These are phyloP conservation scores for Collichthys lucidus DNA, from an alignment of 2,113 vertebrate species.

Conservation along the genomic window DNA sequence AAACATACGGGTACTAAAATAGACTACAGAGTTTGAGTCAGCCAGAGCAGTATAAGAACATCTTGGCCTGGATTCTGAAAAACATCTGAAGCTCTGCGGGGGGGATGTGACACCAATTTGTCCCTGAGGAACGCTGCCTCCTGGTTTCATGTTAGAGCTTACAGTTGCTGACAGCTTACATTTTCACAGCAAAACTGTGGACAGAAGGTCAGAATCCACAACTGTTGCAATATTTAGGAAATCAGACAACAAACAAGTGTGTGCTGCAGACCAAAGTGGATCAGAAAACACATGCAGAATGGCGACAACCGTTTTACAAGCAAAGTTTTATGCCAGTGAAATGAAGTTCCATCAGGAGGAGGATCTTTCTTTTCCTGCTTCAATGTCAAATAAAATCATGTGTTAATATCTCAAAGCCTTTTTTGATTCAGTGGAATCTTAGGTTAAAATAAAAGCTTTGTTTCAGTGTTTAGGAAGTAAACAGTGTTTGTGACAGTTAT, in stretches of 20 bases:
- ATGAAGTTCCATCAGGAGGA: too few relatives aligned
- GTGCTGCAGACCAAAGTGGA: neutral
- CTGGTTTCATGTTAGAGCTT: slow-evolving; percentile 7
- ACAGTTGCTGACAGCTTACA: neutral
- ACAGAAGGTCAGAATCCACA: neutral
- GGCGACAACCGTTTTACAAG: neutral
- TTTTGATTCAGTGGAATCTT: too few relatives aligned
- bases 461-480: neutral
- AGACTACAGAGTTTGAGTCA: neutral
- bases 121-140: neutral
- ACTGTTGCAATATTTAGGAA: neutral
- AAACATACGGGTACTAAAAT: neutral
- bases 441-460: neutral
- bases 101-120: slow-evolving; percentile 12
- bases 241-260: neutral
- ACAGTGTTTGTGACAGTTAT: neutral
- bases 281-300: neutral
- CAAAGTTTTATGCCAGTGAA: too few relatives aligned
- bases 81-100: slow-evolving; percentile 5
- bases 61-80: slow-evolving; percentile 28
- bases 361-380: too few relatives aligned
- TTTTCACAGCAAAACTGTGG: neutral
- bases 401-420: too few relatives aligned
- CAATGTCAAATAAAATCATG: too few relatives aligned
- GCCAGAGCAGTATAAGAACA: neutral